Evolutionary conservation across 2,888 invertebrate species (phyloP).

Genomic region (Ophion obscuratus): DNA sequence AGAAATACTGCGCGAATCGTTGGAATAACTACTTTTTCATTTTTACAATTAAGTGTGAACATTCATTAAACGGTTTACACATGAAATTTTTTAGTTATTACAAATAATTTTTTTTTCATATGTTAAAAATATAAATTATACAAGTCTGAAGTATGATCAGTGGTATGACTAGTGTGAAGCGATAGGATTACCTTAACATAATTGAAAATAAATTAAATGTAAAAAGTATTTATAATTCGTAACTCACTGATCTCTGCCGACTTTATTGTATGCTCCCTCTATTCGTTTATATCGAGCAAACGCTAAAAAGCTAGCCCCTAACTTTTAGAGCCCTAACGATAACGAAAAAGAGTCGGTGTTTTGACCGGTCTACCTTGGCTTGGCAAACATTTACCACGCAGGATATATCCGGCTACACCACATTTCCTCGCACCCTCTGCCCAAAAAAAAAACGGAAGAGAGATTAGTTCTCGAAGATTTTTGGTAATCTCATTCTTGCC

Average conservation of each 20-base stretch:
- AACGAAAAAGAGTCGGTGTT: constrained; percentile 58
- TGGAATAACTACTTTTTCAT: too few relatives aligned
- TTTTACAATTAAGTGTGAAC: too few relatives aligned
- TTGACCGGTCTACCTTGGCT: constrained; percentile 8
- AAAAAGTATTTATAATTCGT: constrained; percentile 7
- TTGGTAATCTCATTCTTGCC: constrained; percentile 60
- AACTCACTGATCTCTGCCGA: constrained; percentile 55
- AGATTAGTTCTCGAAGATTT: constrained; percentile 57
- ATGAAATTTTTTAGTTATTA: too few relatives aligned
- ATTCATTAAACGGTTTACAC: too few relatives aligned
- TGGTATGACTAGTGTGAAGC: too few relatives aligned
- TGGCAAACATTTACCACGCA: constrained; percentile 46
- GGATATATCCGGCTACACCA: constrained; percentile 23
- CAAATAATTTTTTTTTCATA: too few relatives aligned
- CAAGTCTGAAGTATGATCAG: too few relatives aligned
- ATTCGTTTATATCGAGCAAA: constrained; percentile 49
- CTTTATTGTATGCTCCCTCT: constrained; percentile 49
- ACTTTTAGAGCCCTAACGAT: constrained; percentile 55
- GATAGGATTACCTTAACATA: too few relatives aligned
- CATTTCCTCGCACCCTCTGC: neutral
- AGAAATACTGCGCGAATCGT: too few relatives aligned
- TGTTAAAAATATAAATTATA: too few relatives aligned
- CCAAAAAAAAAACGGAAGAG: constrained; percentile 48
- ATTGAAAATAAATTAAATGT: neutral
- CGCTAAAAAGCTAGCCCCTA: constrained; percentile 49